Evolutionary conservation across 2,888 invertebrate species (phyloP).

Genomic region (Cheilosia variabilis): DNA sequence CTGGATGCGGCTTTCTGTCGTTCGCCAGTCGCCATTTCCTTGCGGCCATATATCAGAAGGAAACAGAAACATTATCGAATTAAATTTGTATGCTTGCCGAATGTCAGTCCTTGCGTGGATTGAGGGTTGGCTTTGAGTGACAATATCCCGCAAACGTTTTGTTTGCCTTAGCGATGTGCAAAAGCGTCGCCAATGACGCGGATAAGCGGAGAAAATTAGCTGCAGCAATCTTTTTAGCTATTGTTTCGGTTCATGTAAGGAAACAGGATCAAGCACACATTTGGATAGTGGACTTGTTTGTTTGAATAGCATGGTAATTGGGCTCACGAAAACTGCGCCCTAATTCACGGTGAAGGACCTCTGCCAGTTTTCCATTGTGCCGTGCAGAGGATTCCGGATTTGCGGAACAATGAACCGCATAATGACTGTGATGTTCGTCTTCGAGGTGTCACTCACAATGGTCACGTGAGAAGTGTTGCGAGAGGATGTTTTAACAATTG

Average conservation of each 20-base stretch:
- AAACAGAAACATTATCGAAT: slow-evolving; percentile 71
- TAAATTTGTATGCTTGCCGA: slow-evolving; percentile 69
- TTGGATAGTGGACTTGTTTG: slow-evolving; percentile 27
- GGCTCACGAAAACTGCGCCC: slow-evolving; percentile 18
- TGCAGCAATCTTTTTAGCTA: slow-evolving; percentile 61
- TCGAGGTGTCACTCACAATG: slow-evolving; percentile 58
- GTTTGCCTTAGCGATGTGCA: slow-evolving; percentile 40
- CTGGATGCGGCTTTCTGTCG: slow-evolving; percentile 25
- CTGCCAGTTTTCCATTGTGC: slow-evolving; percentile 60
- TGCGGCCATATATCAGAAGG: slow-evolving; percentile 30
- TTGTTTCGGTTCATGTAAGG: slow-evolving; percentile 41
- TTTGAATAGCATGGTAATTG: slow-evolving; percentile 74
- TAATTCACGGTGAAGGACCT: slow-evolving; percentile 61
- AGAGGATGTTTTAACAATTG: slow-evolving; percentile 65
- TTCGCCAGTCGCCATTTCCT: slow-evolving; percentile 40
- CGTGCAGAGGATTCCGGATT: slow-evolving; percentile 23
- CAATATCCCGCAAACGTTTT: slow-evolving; percentile 55
- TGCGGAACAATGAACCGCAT: slow-evolving; percentile 59
- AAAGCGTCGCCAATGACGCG: slow-evolving; percentile 66
- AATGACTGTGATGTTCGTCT: slow-evolving; percentile 67
- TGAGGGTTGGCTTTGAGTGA: slow-evolving; percentile 56
- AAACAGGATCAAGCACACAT: slow-evolving; percentile 33
- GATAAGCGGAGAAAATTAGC: slow-evolving; percentile 77
- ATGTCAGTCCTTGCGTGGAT: slow-evolving; percentile 39
- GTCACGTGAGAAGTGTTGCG: slow-evolving; percentile 40